Evolutionary conservation across 2,888 invertebrate species (phyloP).

Genomic region (Ectobius pallidus): DNA sequence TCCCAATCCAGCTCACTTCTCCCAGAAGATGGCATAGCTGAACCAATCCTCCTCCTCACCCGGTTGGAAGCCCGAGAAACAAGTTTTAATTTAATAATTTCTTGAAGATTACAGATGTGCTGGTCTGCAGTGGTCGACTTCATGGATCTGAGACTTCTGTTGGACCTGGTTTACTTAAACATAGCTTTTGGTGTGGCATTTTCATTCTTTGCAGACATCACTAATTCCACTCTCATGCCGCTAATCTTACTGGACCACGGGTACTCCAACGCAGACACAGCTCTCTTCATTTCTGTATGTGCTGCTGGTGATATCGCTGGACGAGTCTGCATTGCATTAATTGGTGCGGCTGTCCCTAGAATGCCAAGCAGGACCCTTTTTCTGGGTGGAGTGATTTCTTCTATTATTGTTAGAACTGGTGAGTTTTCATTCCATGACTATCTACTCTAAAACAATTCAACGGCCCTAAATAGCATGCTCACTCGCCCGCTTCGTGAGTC

Average conservation of each 20-base stretch:
- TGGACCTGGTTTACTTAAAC: constrained; percentile 25
- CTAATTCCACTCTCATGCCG: constrained; percentile 4
- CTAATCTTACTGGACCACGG: constrained; percentile 1
- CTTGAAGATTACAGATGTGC: background rate
- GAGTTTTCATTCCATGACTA: too few species aligned
- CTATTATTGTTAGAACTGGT: constrained; percentile 56
- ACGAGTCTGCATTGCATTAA: constrained; percentile 66
- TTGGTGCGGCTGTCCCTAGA: constrained; percentile 63
- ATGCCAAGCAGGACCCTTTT: constrained; percentile 70
- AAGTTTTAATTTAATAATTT: background rate
- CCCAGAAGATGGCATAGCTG: too few species aligned
- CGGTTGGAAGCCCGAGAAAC: too few species aligned
- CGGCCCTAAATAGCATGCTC: too few species aligned
- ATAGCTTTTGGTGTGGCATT: constrained; percentile 3
- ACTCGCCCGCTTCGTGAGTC: too few species aligned
- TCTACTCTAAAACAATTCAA: too few species aligned
- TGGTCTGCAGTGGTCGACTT: constrained; percentile 16
- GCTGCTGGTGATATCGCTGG: constrained; percentile 51
- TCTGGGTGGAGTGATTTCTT: constrained; percentile 66
- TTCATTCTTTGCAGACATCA: constrained; percentile 15
- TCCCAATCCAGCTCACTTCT: too few species aligned
- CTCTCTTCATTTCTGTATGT: constrained; percentile 51
- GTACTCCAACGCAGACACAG: constrained; percentile 17
- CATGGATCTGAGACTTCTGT: constrained; percentile 22
- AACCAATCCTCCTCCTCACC: too few species aligned